Evolutionary conservation across 2,797 vertebrate species (phyloP), one percentile per base, ranked within the genome.

Genomic region (Peromyscus nudipes): DNA sequence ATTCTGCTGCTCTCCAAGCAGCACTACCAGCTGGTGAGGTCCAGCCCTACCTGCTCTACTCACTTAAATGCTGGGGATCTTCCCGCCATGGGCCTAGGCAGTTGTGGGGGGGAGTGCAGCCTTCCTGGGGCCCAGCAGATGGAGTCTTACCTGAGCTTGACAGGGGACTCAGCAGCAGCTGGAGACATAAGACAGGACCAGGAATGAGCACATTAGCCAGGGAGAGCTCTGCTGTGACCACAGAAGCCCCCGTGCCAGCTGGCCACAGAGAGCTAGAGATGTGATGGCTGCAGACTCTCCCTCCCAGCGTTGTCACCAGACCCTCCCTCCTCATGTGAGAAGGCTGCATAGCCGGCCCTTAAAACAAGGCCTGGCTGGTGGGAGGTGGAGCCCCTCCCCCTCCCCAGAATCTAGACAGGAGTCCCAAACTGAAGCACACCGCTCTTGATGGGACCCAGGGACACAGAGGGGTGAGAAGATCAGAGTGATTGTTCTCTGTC

Each of bases 1-100:
- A 99, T 99, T 98, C 99, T 99, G 98, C 98, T 99, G 90, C 99
- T 99, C 96, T 99, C 99, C 97, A 99, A 99, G 98, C 99, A 98
- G 96, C 99, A 99, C 85, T 99, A 99, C 40, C 98, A 98, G 97
- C 97, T 99, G 99, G 99, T 99, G 97, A 99, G 98, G 12, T 1
- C 90, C 0, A 2, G 81, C 11, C n/a, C 43, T 14, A 37, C 85
- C 82, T 62, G 43, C 60, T 52, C 14, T 80, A 23, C 89, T 67
- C 92, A 71, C 49, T 37, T 19, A 17, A 57, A 5, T 60, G 52
- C 71, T 80, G 31, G 83, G 71, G 57, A 75, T n/a, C 1, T 0
- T 14, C 3, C 77, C 31, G 27, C 46, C 69, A 21, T 13, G 80
- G 85, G 31, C 4, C 6, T 86, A 77, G 77, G 8, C 49, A 17